Evolutionary conservation across 1,140 invertebrate species (phyloP).

Genomic region (Drosophila insularis): DNA sequence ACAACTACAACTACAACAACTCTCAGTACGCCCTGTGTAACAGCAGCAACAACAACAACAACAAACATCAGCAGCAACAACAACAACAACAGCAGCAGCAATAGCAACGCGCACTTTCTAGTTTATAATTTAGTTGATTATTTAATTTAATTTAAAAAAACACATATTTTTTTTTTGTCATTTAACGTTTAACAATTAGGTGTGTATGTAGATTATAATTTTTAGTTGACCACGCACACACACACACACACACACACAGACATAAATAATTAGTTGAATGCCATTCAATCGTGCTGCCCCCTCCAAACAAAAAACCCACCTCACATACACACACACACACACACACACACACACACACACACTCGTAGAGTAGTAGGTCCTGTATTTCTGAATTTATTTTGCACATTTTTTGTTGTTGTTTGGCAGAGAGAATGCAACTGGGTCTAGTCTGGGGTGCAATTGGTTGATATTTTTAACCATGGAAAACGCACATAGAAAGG

Average conservation of each 20-base stretch:
- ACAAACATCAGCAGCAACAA: background rate
- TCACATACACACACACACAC: constrained; percentile 6
- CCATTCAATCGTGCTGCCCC: constrained; percentile 25
- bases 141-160: constrained; percentile 57
- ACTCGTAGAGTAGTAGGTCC: background rate
- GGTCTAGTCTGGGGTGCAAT: background rate
- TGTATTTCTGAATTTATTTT: background rate
- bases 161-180: constrained; percentile 33
- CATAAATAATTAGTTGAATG: constrained; percentile 54
- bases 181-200: constrained; percentile 25
- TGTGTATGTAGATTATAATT: constrained; percentile 1
- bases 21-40: constrained; percentile 18
- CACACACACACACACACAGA: constrained; percentile 18
- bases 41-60: constrained; percentile 26
- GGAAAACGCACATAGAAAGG: too few relatives aligned
- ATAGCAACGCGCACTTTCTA: constrained; percentile 40
- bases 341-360: constrained; percentile 10
- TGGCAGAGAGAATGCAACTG: background rate
- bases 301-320: background rate
- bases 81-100: constrained; percentile 26
- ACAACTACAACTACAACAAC: constrained; percentile 23
- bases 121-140: constrained; percentile 64
- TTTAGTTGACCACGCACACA: constrained; percentile 20
- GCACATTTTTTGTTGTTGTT: constrained; percentile 8
- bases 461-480: too few relatives aligned